Percentiles rank a stretch among this genome's conserved stretches.
Evolutionary conservation across 2,797 vertebrate genomes (phyloP).

Genomic region (Hybognathus amarus): DNA sequence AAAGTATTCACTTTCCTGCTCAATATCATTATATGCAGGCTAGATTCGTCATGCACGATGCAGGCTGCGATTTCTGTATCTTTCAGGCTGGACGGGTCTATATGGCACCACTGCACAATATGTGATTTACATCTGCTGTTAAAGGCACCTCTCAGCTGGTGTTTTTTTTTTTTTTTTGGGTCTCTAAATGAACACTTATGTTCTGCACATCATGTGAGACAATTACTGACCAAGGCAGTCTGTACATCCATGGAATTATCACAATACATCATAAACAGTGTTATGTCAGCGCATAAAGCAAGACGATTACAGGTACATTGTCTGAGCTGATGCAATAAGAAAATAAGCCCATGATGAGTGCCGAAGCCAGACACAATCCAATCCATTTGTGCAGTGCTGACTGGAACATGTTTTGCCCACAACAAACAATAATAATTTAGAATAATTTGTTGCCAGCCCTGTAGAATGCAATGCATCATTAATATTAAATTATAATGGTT

Average conservation of each 20-base stretch:
- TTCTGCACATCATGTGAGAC: conserved; percentile 62
- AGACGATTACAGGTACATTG: conserved; percentile 55
- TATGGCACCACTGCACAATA: conserved; percentile 5
- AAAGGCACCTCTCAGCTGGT: conserved; percentile 20
- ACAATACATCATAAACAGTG: conserved; percentile 57
- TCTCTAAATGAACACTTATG: conserved; percentile 58
- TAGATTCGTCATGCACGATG: conserved; percentile 37
- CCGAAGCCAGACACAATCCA: conserved; percentile 52
- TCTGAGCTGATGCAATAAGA: conserved; percentile 62
- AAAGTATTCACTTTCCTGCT: conserved; percentile 38
- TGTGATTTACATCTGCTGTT: conserved; percentile 35
- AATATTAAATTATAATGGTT: conserved; percentile 43
- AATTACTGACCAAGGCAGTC: conserved; percentile 60
- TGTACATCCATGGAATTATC: conserved; percentile 52
- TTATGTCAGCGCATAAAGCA: conserved; percentile 66
- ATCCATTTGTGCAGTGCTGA: conserved; percentile 49
- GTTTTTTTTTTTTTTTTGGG: conserved; percentile 36
- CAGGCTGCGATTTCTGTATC: conserved; percentile 11
- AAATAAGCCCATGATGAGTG: conserved; percentile 53
- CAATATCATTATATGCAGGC: conserved; percentile 44
- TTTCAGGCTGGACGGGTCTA: conserved; percentile 30
- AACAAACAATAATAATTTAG: conserved; percentile 53
- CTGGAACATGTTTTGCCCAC: conserved; percentile 53
- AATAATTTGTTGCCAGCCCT: conserved; percentile 50
- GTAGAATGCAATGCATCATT: conserved; percentile 41